phyloP scores from a whole-genome alignment of 2,113 vertebrate genomes.

The Petroica traversi region DNA sequence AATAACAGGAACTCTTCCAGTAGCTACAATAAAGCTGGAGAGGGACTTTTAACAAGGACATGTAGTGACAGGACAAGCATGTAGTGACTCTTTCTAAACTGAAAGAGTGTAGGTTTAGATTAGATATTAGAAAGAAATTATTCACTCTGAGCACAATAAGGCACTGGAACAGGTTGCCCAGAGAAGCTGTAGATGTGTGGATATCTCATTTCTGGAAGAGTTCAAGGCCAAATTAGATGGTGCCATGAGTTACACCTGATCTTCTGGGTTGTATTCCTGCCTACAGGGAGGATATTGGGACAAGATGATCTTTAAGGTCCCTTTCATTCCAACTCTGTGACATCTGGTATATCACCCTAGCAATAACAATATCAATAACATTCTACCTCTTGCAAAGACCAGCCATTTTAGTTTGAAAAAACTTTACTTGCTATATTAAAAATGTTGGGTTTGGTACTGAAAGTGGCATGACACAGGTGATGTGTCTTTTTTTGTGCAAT shows the following conservation, averaged over 20 bases:
- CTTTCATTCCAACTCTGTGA: neutral
- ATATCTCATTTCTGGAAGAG: neutral
- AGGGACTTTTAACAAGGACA: neutral
- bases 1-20: neutral
- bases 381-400: neutral
- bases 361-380: neutral
- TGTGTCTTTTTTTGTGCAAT: neutral
- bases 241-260: rapidly evolving
- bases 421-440: neutral
- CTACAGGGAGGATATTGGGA: neutral
- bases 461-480: neutral
- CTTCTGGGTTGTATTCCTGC: neutral
- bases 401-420: neutral
- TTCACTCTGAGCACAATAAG: neutral
- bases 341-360: neutral
- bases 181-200: neutral
- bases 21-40: neutral
- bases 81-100: neutral
- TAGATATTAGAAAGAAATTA: neutral
- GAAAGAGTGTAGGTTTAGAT: neutral
- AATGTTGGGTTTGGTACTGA: neutral
- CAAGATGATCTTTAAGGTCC: neutral
- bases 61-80: neutral
- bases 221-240: neutral
- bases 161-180: neutral